These are phyloP conservation scores for Microcebus murinus DNA, from an alignment of 2,113 vertebrate genomes.

Conservation along the genomic window DNA sequence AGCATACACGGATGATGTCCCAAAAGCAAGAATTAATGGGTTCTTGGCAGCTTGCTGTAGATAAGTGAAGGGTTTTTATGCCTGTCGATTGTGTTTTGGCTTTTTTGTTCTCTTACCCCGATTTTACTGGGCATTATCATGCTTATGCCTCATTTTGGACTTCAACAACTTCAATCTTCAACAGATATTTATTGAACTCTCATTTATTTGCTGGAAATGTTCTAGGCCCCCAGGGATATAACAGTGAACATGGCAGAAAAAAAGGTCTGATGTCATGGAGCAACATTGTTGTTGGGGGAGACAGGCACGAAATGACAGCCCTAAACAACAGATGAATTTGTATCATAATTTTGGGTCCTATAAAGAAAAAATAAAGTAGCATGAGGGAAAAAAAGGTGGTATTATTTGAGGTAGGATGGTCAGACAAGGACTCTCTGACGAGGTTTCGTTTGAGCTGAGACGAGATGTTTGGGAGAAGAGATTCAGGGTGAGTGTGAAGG, in stretches of 20 bases:
- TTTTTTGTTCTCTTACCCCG: conserved; percentile 1
- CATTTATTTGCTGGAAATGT: conserved; percentile 34
- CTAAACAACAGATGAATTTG: not conserved
- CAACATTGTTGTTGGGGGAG: not conserved
- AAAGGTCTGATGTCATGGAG: not conserved
- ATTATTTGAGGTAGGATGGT: not conserved
- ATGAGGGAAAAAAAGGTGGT: not conserved
- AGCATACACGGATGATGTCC: not conserved
- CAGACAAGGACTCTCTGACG: not conserved
- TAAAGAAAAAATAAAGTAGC: not conserved
- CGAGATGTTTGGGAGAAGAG: not conserved
- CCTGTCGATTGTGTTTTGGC: not conserved
- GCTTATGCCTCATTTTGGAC: not conserved
- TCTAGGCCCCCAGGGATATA: not conserved
- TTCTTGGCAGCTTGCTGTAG: not conserved
- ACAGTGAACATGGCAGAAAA: not conserved
- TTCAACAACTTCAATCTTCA: conserved; percentile 17
- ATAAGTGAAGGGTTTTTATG: not conserved
- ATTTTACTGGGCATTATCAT: not conserved
- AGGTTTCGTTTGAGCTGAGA: not conserved
- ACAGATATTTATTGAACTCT: conserved; percentile 8
- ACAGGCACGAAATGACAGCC: not conserved
- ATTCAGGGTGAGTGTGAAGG: not conserved
- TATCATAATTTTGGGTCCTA: not conserved
- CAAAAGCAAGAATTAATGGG: not conserved